These are phyloP conservation scores for Potamilus streckersoni DNA, from an alignment of 1,140 invertebrate genomes.

Conservation along the genomic window DNA sequence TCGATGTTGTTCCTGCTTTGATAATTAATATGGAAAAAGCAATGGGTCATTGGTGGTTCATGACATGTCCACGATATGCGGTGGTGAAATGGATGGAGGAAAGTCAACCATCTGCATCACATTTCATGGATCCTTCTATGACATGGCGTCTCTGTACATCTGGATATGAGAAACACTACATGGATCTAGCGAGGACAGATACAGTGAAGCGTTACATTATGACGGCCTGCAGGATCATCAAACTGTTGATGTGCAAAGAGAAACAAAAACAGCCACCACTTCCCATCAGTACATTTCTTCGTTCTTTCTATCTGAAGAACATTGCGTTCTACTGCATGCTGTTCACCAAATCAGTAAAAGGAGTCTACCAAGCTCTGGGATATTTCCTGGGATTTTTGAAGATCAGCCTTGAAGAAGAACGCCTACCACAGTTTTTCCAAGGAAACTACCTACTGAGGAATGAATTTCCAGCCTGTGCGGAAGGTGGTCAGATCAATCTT, in stretches of 20 bases:
- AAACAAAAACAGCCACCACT: background rate
- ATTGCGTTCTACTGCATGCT: conserved; percentile 10
- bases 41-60: background rate
- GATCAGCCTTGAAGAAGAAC: background rate
- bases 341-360: background rate
- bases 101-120: background rate
- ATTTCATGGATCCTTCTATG: background rate
- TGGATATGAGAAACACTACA: conserved; percentile 12
- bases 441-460: background rate
- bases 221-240: background rate
- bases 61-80: conserved; percentile 8
- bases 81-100: conserved; percentile 11
- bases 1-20: too few species aligned
- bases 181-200: background rate
- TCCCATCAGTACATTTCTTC: conserved; percentile 4
- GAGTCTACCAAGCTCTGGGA: background rate
- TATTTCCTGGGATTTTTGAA: conserved; percentile 2
- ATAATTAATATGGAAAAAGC: background rate
- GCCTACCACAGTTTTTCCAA: conserved; percentile 1
- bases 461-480: background rate
- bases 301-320: conserved; percentile 22
- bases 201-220: background rate
- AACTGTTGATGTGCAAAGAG: too few species aligned
- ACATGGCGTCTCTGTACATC: conserved; percentile 6
- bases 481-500: background rate